Evolutionary conservation across 2,113 vertebrate genomes (phyloP).

Genomic region (Chaetops frenatus): DNA sequence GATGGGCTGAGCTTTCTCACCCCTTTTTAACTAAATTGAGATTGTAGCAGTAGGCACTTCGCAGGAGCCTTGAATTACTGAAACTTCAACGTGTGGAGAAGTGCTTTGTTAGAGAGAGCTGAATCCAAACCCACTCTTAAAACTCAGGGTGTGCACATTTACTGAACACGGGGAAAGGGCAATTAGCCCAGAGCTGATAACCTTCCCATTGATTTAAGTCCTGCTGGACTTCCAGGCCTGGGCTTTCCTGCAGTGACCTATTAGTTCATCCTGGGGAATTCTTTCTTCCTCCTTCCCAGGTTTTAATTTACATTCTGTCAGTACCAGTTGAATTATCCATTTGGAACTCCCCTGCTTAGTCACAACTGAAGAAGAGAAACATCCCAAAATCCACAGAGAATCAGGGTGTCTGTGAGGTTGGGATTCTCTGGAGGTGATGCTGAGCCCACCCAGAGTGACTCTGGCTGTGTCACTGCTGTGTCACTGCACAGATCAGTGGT

Average conservation of each 20-base stretch:
- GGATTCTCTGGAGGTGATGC: neutral
- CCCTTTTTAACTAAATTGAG: neutral
- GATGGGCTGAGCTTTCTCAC: neutral
- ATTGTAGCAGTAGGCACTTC: neutral
- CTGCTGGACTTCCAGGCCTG: neutral
- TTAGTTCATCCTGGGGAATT: neutral
- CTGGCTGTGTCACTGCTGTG: neutral
- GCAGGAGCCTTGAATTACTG: neutral
- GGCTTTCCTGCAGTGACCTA: neutral
- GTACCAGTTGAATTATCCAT: neutral
- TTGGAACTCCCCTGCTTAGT: neutral
- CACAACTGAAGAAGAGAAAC: neutral
- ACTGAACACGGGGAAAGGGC: neutral
- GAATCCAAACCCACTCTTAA: neutral
- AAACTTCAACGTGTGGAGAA: neutral
- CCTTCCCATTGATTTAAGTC: neutral
- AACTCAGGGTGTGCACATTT: neutral
- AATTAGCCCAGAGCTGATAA: neutral
- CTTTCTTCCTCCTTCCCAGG: neutral
- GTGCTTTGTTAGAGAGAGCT: neutral
- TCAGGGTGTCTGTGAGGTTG: rapidly evolving
- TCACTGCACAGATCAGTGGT: neutral
- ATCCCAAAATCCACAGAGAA: neutral
- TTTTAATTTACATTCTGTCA: neutral
- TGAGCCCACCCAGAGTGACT: neutral